phyloP scores from a whole-genome alignment of 2,113 vertebrate genomes.

The Thunnus thynnus region DNA sequence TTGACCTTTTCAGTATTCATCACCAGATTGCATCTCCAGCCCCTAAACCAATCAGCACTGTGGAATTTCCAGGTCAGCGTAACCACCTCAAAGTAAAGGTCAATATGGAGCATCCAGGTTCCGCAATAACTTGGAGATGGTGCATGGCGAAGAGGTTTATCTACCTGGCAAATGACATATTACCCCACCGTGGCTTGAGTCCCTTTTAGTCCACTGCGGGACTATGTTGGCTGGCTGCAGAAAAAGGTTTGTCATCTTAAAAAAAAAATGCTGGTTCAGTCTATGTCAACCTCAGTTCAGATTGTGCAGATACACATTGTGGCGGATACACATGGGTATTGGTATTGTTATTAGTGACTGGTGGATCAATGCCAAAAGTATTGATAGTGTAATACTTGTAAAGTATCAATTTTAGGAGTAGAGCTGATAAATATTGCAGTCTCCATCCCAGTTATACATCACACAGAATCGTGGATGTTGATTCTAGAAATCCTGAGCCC shows the following conservation, averaged over 20 bases:
- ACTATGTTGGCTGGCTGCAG: slow-evolving; percentile 46
- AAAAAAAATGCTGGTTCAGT: slow-evolving; percentile 74
- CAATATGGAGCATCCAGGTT: slow-evolving; percentile 60
- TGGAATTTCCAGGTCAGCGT: slow-evolving; percentile 84
- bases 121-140: slow-evolving; percentile 60
- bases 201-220: slow-evolving; percentile 54
- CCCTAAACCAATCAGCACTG: slow-evolving; percentile 83
- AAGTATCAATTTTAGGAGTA: background rate
- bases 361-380: slow-evolving; percentile 7
- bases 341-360: background rate
- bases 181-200: slow-evolving; percentile 61
- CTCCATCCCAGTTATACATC: too few species aligned
- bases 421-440: background rate
- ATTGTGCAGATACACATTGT: slow-evolving; percentile 46
- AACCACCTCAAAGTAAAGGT: slow-evolving; percentile 86
- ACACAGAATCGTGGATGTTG: too few species aligned
- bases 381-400: background rate
- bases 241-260: slow-evolving; percentile 55
- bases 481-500: too few species aligned
- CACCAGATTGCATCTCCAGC: slow-evolving; percentile 82
- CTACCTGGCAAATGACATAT: slow-evolving; percentile 79
- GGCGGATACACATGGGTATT: background rate
- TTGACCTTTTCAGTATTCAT: slow-evolving; percentile 89
- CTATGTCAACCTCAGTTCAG: slow-evolving; percentile 59
- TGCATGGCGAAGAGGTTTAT: slow-evolving; percentile 69